Base-by-base conservation (phyloP, 2,888 invertebrate genomes). In the Agrotis clavis region DNA sequence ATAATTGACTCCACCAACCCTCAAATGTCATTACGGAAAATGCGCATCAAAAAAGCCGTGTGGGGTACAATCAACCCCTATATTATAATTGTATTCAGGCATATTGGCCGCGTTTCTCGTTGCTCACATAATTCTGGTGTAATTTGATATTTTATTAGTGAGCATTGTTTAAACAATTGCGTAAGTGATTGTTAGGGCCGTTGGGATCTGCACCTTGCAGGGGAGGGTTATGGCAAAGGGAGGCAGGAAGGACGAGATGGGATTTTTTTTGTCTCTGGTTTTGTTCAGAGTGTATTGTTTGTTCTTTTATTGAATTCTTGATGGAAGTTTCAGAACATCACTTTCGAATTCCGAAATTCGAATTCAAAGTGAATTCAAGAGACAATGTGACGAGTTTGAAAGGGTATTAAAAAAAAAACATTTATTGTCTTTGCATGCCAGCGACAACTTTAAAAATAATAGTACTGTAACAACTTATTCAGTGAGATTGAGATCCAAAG, bases 91-190 rank as follows among this genome's bases (percentile, higher is more conserved):
- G 80, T 84, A 85, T 86, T 85, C 84, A 84, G 51, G 87, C 91
- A 92, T 93, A 92, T 91, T 90, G 91, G 88, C 87, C 82, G 88
- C 80, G 91, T 91, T 89, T 93, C 93, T 91, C 92, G 88, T 81
- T 89, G 90, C 86, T 88, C 90, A 89, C 92, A 95, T 94, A 92
- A 91, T 92, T 91, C 91, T 86, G 82, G 77, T 71, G 95, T 92
- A 95, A 96, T 89, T 79, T 83, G 96, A 96, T 96, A 96, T 93
- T 96, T 95, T 95, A 95, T 94, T 91, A 93, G 90, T 89, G 91
- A 82, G 89, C 91, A 92, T 95, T 96, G 95, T 96, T 95, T 96
- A 96, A 95, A 95, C 96, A 95, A 96, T 96, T 96, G 96, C 94
- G 94, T 94, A 94, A 96, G 95, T 95, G 95, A 95, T 94, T 95